Percentiles rank a stretch among this genome's conserved stretches.
Evolutionary conservation across 2,888 invertebrate genomes (phyloP).

Genomic region (Dastarcus helophoroides): DNA sequence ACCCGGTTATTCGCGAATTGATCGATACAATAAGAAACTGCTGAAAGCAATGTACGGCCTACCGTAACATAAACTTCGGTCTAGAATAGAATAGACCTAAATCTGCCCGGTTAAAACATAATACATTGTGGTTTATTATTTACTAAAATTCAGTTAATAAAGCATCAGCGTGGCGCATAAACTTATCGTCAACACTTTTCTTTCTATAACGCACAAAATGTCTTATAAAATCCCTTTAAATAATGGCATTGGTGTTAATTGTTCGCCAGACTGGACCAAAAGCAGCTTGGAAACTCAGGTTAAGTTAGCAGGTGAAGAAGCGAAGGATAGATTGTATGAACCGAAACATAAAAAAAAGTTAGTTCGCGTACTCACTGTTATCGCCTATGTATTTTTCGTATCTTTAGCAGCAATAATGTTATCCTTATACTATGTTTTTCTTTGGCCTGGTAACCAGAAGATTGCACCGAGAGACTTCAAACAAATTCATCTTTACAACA

Average conservation of each 20-base stretch:
- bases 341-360: slow-evolving; percentile 79
- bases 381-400: slow-evolving; percentile 88
- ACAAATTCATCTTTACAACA: too few relatives aligned
- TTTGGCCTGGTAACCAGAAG: slow-evolving; percentile 71
- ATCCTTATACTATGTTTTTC: slow-evolving; percentile 86
- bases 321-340: slow-evolving; percentile 63
- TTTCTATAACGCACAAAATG: slow-evolving; percentile 33
- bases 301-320: slow-evolving; percentile 53
- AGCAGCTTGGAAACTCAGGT: slow-evolving; percentile 44
- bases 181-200: slow-evolving; percentile 14
- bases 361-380: slow-evolving; percentile 82
- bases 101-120: too few relatives aligned
- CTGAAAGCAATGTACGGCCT: too few relatives aligned
- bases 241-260: slow-evolving; percentile 40
- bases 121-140: too few relatives aligned
- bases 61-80: too few relatives aligned
- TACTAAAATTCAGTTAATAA: too few relatives aligned
- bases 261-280: slow-evolving; percentile 17
- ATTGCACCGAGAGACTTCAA: too few relatives aligned
- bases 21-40: too few relatives aligned
- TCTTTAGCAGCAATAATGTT: slow-evolving; percentile 89
- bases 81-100: too few relatives aligned
- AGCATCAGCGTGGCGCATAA: slow-evolving; percentile 19
- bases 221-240: slow-evolving; percentile 45
- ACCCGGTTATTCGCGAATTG: too few relatives aligned